phyloP scores from a whole-genome alignment of 2,888 invertebrate species.

The Mesopsocus fuscifrons region DNA sequence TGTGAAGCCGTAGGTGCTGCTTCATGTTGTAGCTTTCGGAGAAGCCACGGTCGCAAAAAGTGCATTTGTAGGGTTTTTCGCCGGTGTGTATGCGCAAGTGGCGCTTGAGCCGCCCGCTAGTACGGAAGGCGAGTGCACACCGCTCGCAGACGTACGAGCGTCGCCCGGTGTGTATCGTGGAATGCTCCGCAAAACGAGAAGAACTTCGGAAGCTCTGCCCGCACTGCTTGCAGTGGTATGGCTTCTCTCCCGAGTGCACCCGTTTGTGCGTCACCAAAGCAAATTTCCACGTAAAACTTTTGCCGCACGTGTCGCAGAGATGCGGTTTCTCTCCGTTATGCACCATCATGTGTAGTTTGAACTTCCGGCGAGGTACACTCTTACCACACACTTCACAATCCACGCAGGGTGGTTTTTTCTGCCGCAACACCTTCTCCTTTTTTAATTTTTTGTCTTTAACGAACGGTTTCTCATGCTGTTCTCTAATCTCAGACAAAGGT shows the following conservation, averaged over 20 bases:
- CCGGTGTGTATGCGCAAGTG: conserved; percentile 4
- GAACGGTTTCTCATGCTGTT: background rate
- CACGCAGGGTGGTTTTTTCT: background rate
- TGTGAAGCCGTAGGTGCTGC: conserved; percentile 2
- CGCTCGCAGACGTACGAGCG: background rate
- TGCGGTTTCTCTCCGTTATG: conserved; percentile 22
- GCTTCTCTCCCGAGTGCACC: conserved; percentile 5
- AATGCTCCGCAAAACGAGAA: conserved; percentile 4
- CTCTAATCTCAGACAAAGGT: background rate
- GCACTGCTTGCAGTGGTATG: conserved; percentile 2
- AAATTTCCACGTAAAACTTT: conserved; percentile 18
- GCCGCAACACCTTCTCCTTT: background rate
- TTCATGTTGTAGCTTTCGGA: conserved; percentile 8
- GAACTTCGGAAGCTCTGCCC: background rate
- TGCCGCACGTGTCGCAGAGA: conserved; percentile 23
- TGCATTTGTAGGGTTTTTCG: conserved; percentile 6
- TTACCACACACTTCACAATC: conserved; percentile 8
- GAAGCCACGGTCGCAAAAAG: conserved; percentile 2
- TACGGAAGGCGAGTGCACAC: conserved; percentile 3
- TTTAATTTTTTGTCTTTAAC: background rate
- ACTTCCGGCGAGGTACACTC: conserved; percentile 3
- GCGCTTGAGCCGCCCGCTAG: background rate
- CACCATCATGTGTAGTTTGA: conserved; percentile 21
- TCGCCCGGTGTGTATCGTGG: background rate
- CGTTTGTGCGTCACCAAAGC: conserved; percentile 5